Conservation (phyloP, 2,113 vertebrate genomes). For the Thamnaconus septentrionalis region DNA sequence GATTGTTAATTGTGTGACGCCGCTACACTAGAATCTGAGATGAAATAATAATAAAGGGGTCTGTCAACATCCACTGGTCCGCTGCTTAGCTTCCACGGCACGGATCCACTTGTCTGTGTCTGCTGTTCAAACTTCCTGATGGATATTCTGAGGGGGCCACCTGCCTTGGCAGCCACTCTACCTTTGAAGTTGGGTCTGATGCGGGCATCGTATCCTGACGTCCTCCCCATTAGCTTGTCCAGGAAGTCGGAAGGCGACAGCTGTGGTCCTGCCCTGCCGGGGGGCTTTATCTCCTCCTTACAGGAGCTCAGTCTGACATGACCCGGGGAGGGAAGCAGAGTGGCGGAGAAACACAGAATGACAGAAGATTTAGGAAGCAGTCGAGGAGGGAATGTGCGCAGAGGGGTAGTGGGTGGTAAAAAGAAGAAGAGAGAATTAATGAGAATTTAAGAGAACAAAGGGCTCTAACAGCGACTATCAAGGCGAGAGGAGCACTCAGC, state of each 20-base stretch:
- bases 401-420: conserved; percentile 29
- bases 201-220: conserved; percentile 91
- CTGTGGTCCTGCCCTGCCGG: conserved; percentile 69
- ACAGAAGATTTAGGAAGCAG: conserved; percentile 29
- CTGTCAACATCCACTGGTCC: no score
- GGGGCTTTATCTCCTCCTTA: conserved; percentile 86
- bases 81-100: no score
- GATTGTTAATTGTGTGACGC: no score
- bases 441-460: conserved; percentile 29
- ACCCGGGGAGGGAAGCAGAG: conserved; percentile 29
- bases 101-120: no score
- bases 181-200: conserved; percentile 97
- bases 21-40: no score
- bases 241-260: conserved; percentile 94
- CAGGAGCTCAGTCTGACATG: conserved; percentile 83
- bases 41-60: no score
- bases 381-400: conserved; percentile 14
- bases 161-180: conserved; percentile 50
- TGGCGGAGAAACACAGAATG: conserved; percentile 19
- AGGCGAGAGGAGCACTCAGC: conserved; percentile 34
- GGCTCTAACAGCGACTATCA: conserved; percentile 39
- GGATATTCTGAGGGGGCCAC: conserved; percentile 23
- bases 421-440: conserved; percentile 17
- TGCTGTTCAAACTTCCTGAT: conserved; percentile 11
- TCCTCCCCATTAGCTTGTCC: conserved; percentile 94